Conservation (phyloP, 2,888 invertebrate species). For the Nemotelus pantherinus region DNA sequence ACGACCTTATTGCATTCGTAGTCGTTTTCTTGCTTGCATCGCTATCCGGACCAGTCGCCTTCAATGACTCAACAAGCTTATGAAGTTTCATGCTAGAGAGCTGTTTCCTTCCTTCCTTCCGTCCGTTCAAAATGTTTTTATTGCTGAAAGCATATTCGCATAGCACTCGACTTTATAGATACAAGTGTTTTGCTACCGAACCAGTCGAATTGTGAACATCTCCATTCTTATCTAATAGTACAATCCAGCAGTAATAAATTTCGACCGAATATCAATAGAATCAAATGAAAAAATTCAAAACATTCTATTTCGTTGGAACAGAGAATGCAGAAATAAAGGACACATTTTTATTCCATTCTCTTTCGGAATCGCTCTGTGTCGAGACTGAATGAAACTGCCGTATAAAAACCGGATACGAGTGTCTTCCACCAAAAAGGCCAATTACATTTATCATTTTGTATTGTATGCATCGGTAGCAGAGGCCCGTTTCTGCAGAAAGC, state of each 20-base stretch:
- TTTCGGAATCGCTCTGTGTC: background rate
- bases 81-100: slow-evolving; percentile 11
- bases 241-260: slow-evolving; percentile 43
- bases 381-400: slow-evolving; percentile 2
- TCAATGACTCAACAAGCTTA: slow-evolving; percentile 41
- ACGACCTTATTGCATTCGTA: slow-evolving; percentile 26
- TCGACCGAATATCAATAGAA: slow-evolving; percentile 40
- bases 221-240: slow-evolving; percentile 25
- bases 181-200: slow-evolving; percentile 31
- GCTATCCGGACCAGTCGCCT: background rate
- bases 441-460: slow-evolving; percentile 44
- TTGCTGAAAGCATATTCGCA: slow-evolving; percentile 40
- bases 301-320: slow-evolving; percentile 35
- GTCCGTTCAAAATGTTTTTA: slow-evolving; percentile 32
- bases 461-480: slow-evolving; percentile 7
- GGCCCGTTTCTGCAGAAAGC: slow-evolving; percentile 8
- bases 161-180: slow-evolving; percentile 18
- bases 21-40: background rate
- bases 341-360: background rate
- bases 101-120: background rate
- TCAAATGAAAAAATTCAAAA: slow-evolving; percentile 45
- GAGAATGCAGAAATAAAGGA: slow-evolving; percentile 17
- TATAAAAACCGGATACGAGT: slow-evolving; percentile 20
- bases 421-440: slow-evolving; percentile 37
- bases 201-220: slow-evolving; percentile 16